Evolutionary conservation across 2,888 invertebrate species (phyloP).

Genomic region (Rutpela maculata): DNA sequence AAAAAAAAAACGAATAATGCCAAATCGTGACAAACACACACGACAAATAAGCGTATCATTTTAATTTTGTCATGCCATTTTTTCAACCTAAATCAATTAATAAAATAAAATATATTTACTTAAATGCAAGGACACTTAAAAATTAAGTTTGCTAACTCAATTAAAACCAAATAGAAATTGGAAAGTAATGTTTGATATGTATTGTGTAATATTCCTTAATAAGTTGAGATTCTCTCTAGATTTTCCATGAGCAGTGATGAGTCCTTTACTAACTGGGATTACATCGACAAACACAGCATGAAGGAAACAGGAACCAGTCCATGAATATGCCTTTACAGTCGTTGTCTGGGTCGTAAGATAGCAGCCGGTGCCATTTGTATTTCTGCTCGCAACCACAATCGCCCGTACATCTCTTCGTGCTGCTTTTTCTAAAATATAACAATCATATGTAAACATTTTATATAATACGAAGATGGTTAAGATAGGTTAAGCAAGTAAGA

Average conservation of each 20-base stretch:
- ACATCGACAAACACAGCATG: constrained; percentile 91
- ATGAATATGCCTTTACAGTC: constrained; percentile 96
- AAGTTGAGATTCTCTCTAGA: constrained; percentile 20
- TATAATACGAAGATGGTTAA: too few species aligned
- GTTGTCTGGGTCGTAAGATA: constrained; percentile 94
- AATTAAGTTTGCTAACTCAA: constrained; percentile 16
- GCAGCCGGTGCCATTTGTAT: constrained; percentile 89
- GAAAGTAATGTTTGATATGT: constrained; percentile 31
- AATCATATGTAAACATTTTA: background rate
- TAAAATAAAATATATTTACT: constrained; percentile 26
- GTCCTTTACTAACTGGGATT: constrained; percentile 60
- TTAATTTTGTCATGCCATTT: background rate
- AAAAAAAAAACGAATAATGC: too few species aligned
- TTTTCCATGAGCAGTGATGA: background rate
- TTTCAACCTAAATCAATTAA: background rate
- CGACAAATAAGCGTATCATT: background rate
- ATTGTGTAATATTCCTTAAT: constrained; percentile 25
- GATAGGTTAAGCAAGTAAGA: too few species aligned
- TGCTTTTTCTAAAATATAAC: constrained; percentile 80
- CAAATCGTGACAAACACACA: too few species aligned
- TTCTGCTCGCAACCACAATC: constrained; percentile 95
- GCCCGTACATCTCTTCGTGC: constrained; percentile 87
- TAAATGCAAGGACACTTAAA: constrained; percentile 12
- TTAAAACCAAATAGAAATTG: constrained; percentile 21
- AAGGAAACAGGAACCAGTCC: constrained; percentile 96